Conservation (phyloP, 2,113 vertebrate genomes). For the Misgurnus mizolepis region DNA sequence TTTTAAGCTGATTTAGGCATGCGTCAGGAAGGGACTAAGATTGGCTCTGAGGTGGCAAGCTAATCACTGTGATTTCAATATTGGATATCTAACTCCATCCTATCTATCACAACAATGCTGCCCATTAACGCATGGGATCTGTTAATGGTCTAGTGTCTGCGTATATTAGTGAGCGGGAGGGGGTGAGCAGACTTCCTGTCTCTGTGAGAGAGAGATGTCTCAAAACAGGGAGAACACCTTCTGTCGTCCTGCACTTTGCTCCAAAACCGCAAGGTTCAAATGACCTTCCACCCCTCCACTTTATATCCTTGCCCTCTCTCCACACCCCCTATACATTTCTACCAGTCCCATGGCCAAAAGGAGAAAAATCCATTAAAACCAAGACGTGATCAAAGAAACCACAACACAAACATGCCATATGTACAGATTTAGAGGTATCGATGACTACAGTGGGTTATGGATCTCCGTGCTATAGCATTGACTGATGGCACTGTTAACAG, state of each 20-base stretch:
- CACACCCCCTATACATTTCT: constrained; percentile 38
- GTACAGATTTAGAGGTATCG: constrained; percentile 74
- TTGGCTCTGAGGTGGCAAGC: constrained; percentile 70
- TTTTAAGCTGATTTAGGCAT: constrained; percentile 42
- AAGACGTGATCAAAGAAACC: constrained; percentile 73
- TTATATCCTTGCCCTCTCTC: constrained; percentile 16
- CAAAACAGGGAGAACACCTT: constrained; percentile 62
- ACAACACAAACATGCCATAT: constrained; percentile 70
- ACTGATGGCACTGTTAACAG: constrained; percentile 77
- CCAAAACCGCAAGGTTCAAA: constrained; percentile 77
- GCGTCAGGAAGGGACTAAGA: constrained; percentile 39
- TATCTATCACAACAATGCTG: constrained; percentile 49
- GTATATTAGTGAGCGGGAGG: constrained; percentile 58
- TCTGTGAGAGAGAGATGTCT: constrained; percentile 66
- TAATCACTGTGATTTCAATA: constrained; percentile 70
- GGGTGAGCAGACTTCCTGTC: constrained; percentile 81
- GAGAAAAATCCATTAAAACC: constrained; percentile 72
- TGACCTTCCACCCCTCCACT: constrained; percentile 64
- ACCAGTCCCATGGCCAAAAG: constrained; percentile 61
- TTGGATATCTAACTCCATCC: constrained; percentile 71
- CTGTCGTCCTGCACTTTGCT: constrained; percentile 75
- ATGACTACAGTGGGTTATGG: constrained; percentile 69
- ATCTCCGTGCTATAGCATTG: constrained; percentile 66
- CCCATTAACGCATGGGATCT: constrained; percentile 77
- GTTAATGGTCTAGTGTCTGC: constrained; percentile 71